Percentiles rank a stretch among this genome's conserved stretches.
These are phyloP conservation scores for Ciconia nigra DNA, from an alignment of 2,797 vertebrate genomes.

Conservation along the genomic window DNA sequence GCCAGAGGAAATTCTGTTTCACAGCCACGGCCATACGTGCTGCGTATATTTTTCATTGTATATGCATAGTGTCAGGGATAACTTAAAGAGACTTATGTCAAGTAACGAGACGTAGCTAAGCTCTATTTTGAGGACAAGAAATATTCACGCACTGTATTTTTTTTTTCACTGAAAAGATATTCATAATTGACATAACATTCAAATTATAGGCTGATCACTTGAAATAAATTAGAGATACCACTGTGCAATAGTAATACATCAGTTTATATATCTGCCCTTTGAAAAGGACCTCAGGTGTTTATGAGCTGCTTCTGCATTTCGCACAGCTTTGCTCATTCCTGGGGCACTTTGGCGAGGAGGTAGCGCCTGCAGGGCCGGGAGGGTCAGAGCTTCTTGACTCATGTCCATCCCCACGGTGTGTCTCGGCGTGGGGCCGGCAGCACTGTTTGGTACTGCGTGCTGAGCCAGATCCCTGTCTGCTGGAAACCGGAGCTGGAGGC, in stretches of 20 bases:
- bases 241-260: too few relatives aligned
- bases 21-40: neutral
- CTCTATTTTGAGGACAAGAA: neutral
- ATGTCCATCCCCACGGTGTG: accelerated
- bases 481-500: neutral
- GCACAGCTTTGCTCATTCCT: neutral
- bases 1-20: neutral
- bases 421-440: accelerated
- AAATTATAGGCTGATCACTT: neutral
- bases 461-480: neutral
- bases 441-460: accelerated
- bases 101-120: accelerated
- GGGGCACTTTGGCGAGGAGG: accelerated
- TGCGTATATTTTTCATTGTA: neutral
- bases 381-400: neutral
- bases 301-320: neutral
- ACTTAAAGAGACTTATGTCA: neutral
- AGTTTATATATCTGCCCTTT: neutral
- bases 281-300: neutral
- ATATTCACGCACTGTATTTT: accelerated
- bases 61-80: neutral
- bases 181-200: neutral
- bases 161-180: neutral
- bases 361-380: neutral
- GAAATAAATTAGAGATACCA: neutral